These are phyloP conservation scores for Formica exsecta DNA, from an alignment of 1,140 invertebrate genomes.

Conservation along the genomic window DNA sequence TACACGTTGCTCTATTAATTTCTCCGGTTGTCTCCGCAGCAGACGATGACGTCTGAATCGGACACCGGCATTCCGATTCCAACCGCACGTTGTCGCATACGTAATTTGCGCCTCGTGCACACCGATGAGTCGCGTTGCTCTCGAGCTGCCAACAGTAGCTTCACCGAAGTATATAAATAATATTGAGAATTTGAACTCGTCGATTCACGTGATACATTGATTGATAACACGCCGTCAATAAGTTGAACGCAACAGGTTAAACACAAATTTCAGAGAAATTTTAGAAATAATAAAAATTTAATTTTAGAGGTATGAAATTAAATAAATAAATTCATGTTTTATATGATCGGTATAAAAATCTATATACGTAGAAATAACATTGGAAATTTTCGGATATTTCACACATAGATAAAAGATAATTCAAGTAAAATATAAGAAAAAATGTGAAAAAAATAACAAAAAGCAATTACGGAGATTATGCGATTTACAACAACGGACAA, in stretches of 20 bases:
- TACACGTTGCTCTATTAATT: constrained; percentile 65
- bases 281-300: background rate
- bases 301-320: background rate
- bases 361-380: background rate
- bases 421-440: background rate
- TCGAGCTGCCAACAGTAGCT: constrained; percentile 14
- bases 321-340: constrained; percentile 16
- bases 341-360: background rate
- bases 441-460: background rate
- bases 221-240: background rate
- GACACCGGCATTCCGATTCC: constrained; percentile 55
- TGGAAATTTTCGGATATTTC: background rate
- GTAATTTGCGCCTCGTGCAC: constrained; percentile 41
- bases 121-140: constrained; percentile 44
- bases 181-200: constrained; percentile 42
- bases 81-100: constrained; percentile 53
- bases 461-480: background rate
- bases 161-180: constrained; percentile 68
- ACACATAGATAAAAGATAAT: background rate
- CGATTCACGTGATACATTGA: constrained; percentile 11
- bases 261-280: background rate
- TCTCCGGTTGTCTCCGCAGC: constrained; percentile 53
- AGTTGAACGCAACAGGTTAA: constrained; percentile 11
- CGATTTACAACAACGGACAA: background rate
- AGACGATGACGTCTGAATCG: constrained; percentile 63